phyloP scores from a whole-genome alignment of 1,140 invertebrate species.

The Lordiphosa mommai region DNA sequence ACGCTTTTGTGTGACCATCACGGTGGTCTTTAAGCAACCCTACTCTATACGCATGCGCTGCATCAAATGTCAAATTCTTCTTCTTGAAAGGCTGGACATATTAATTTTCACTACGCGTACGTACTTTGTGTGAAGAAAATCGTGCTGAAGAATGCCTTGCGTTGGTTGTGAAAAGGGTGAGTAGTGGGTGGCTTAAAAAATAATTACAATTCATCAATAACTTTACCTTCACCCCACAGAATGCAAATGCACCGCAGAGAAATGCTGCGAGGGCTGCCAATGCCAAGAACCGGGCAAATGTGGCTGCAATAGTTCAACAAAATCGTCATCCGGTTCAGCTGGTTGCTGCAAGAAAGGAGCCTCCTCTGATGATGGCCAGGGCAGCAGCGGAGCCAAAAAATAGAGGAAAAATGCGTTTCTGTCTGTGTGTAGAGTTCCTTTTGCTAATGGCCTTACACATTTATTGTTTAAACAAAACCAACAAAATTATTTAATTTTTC shows the following conservation, averaged over 20 bases:
- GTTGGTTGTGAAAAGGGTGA: slow-evolving; percentile 65
- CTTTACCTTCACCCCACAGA: slow-evolving; percentile 52
- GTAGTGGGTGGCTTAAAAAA: slow-evolving; percentile 1
- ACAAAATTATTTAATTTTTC: slow-evolving; percentile 43
- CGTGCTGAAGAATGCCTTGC: slow-evolving; percentile 57
- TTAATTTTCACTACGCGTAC: neutral
- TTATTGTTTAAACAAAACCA: slow-evolving; percentile 52
- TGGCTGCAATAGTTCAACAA: slow-evolving; percentile 51
- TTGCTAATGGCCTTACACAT: slow-evolving; percentile 31
- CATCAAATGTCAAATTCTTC: slow-evolving; percentile 6
- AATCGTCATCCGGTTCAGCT: neutral
- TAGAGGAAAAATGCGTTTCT: slow-evolving; percentile 21
- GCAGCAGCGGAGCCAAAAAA: slow-evolving; percentile 25
- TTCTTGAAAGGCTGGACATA: slow-evolving; percentile 1
- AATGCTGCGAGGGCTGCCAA: slow-evolving; percentile 81
- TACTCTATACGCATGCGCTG: slow-evolving; percentile 30
- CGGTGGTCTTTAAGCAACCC: too few relatives aligned
- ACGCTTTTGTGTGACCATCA: too few relatives aligned
- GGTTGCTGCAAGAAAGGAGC: slow-evolving; percentile 28
- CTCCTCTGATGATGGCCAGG: slow-evolving; percentile 14
- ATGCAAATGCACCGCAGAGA: slow-evolving; percentile 81
- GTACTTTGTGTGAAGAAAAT: neutral
- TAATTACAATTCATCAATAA: neutral
- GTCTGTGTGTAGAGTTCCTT: slow-evolving; percentile 31
- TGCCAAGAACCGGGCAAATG: slow-evolving; percentile 80